Conservation (phyloP, 1,140 invertebrate species). For the Heliconius hermathena region DNA sequence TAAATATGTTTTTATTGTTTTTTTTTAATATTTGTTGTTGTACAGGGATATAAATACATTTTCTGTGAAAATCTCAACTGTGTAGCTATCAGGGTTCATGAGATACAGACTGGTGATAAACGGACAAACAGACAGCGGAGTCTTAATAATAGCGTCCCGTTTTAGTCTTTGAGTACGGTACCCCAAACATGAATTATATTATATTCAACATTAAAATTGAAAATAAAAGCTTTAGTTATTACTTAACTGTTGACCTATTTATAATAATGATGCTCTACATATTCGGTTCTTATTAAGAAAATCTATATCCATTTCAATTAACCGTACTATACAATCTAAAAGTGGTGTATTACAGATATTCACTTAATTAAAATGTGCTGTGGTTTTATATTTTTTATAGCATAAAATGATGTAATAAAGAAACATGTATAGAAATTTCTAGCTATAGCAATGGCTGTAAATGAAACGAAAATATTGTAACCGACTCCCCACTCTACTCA, state of each 20-base stretch:
- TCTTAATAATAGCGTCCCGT: too few relatives aligned
- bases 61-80: too few relatives aligned
- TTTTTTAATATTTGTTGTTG: too few relatives aligned
- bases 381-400: neutral
- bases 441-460: neutral
- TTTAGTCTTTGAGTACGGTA: too few relatives aligned
- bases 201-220: neutral
- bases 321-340: conserved; percentile 1
- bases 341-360: neutral
- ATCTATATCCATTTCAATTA: neutral
- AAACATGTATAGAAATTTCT: neutral
- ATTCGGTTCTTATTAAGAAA: neutral
- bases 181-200: neutral
- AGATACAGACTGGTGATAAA: too few relatives aligned
- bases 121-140: too few relatives aligned
- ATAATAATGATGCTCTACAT: neutral
- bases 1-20: too few relatives aligned
- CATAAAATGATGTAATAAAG: neutral
- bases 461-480: neutral
- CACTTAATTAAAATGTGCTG: neutral
- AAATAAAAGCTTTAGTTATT: neutral
- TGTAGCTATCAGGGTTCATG: too few relatives aligned
- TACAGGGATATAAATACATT: too few relatives aligned
- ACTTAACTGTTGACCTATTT: conserved; percentile 8
- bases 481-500: too few relatives aligned